These are phyloP conservation scores for Gisinianus flammeolus DNA, from an alignment of 2,888 invertebrate species.

Conservation along the genomic window DNA sequence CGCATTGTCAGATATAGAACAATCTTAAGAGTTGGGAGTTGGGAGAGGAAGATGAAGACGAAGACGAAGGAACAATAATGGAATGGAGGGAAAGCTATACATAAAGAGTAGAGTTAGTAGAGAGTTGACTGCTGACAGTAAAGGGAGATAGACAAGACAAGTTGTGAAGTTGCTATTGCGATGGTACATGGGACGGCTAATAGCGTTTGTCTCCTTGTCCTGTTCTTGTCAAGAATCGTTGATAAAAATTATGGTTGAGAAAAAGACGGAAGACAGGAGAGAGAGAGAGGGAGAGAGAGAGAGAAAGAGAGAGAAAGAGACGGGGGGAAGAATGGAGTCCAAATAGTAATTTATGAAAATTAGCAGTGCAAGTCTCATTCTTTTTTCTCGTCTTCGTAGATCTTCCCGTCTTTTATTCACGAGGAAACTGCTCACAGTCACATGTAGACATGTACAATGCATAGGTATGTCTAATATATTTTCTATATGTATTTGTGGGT, in stretches of 20 bases:
- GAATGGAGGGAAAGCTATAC: background rate
- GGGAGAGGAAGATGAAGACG: background rate
- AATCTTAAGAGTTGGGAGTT: background rate
- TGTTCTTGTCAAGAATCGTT: background rate
- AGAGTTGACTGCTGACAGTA: background rate
- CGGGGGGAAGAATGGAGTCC: background rate
- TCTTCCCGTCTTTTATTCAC: background rate
- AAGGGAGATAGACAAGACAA: conserved; percentile 2
- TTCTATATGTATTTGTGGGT: conserved; percentile 31
- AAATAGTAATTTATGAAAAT: conserved; percentile 42
- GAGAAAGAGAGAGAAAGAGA: background rate
- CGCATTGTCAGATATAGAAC: no score
- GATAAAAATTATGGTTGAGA: conserved; percentile 16
- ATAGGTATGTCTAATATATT: background rate
- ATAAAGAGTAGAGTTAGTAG: background rate
- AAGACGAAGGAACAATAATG: background rate
- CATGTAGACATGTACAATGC: background rate
- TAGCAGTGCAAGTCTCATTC: conserved; percentile 31
- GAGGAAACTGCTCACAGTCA: background rate
- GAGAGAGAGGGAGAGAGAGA: background rate
- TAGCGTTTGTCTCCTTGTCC: background rate
- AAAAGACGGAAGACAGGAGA: no score
- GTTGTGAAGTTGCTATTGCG: no score
- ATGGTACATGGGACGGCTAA: no score
- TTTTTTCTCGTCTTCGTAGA: background rate